These are phyloP conservation scores for Piprites chloris DNA, from an alignment of 2,113 vertebrate species.

Conservation along the genomic window DNA sequence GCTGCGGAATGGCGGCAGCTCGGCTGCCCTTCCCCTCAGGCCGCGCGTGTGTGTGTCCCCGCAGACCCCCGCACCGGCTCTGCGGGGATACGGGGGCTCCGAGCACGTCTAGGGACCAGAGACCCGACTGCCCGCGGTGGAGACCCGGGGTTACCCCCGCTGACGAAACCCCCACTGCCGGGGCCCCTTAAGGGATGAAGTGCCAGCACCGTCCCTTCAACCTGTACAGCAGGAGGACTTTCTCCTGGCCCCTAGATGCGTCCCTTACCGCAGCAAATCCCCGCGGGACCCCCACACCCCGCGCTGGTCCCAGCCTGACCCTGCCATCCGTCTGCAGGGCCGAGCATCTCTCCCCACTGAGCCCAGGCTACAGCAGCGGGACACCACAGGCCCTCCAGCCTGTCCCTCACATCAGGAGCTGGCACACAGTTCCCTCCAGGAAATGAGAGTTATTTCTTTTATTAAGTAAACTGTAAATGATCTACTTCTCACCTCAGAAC, in stretches of 20 bases:
- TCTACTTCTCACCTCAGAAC: slow-evolving; percentile 20
- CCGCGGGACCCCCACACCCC: neutral
- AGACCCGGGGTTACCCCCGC: neutral
- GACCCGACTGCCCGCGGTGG: rapidly evolving
- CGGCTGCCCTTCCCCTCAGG: neutral
- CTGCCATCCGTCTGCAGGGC: neutral
- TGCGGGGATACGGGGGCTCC: neutral
- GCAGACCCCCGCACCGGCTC: neutral
- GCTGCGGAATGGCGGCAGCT: neutral
- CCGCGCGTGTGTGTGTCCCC: neutral
- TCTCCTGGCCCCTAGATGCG: neutral
- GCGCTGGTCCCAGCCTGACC: neutral
- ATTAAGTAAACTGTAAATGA: slow-evolving; percentile 8
- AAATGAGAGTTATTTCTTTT: neutral
- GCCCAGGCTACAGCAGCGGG: neutral
- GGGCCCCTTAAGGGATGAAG: neutral
- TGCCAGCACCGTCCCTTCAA: neutral
- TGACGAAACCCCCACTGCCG: neutral
- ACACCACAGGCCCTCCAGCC: neutral
- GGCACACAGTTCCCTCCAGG: neutral
- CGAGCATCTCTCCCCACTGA: neutral
- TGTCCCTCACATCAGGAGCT: neutral
- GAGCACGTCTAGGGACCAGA: neutral
- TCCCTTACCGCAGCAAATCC: neutral
- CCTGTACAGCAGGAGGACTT: neutral